Evolutionary conservation across 2,113 vertebrate species (phyloP).

Genomic region (Scytalopus superciliaris): DNA sequence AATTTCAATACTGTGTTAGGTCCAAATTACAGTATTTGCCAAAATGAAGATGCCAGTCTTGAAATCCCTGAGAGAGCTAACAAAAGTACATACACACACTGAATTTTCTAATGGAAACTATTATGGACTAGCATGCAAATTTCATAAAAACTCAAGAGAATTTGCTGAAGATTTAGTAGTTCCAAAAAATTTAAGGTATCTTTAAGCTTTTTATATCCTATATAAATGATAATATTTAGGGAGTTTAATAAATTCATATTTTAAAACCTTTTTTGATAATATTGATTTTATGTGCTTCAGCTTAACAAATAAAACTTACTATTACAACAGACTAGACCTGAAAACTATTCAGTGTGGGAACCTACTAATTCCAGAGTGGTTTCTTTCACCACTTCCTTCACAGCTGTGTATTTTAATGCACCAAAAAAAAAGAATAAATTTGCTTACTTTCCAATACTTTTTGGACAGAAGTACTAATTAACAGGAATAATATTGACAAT

Average conservation of each 20-base stretch:
- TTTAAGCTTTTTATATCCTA: not conserved
- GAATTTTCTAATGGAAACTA: not conserved
- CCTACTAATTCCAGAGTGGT: not conserved
- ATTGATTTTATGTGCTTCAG: not conserved
- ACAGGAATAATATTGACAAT: not conserved
- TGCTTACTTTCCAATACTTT: not conserved
- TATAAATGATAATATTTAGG: not conserved
- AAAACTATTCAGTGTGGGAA: not conserved
- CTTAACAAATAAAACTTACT: not conserved
- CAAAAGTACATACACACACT: fast-evolving
- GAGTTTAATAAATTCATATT: not conserved
- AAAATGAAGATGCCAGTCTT: not conserved
- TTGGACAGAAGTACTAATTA: not conserved
- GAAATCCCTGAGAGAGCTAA: not conserved
- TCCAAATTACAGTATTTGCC: not conserved
- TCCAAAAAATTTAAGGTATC: not conserved
- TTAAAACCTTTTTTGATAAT: not conserved
- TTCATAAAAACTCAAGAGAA: not conserved
- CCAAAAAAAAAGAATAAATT: not conserved
- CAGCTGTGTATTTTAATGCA: not conserved
- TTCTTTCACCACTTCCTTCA: not conserved
- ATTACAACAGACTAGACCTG: not conserved
- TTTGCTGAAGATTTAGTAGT: not conserved
- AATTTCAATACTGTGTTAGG: not conserved
- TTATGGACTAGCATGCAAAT: not conserved